phyloP scores from a whole-genome alignment of 1,140 invertebrate species.

The Apis mellifera region DNA sequence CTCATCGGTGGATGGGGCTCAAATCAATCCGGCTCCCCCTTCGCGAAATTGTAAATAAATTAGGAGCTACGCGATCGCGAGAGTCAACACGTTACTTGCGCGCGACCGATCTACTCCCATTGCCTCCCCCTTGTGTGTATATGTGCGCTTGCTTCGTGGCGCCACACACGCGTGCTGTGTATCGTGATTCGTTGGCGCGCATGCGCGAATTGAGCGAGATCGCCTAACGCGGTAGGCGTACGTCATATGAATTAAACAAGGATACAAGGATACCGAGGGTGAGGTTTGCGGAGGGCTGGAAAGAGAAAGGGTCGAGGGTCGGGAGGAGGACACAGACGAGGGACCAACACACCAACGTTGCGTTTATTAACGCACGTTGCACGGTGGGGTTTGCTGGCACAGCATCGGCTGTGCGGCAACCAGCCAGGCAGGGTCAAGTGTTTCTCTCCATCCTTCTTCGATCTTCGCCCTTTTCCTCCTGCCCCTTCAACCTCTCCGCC shows the following conservation, averaged over 20 bases:
- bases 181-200: background rate
- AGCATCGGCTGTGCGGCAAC: constrained; percentile 68
- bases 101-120: constrained; percentile 18
- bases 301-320: constrained; percentile 9
- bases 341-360: constrained; percentile 57
- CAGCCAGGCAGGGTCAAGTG: constrained; percentile 77
- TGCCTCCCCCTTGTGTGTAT: background rate
- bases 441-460: constrained; percentile 60
- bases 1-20: constrained; percentile 31
- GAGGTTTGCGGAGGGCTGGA: background rate
- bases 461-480: constrained; percentile 48
- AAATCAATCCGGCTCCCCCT: constrained; percentile 61
- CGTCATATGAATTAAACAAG: background rate
- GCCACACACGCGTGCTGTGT: constrained; percentile 23
- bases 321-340: constrained; percentile 44
- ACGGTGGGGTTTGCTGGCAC: constrained; percentile 69
- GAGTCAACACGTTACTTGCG: constrained; percentile 66
- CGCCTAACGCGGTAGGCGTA: constrained; percentile 25
- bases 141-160: constrained; percentile 24
- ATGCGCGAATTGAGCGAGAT: constrained; percentile 16
- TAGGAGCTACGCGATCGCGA: constrained; percentile 61
- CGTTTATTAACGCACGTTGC: constrained; percentile 76
- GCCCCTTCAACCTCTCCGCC: background rate
- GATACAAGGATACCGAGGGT: background rate
- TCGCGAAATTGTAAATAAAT: constrained; percentile 75